Evolutionary conservation across 2,797 vertebrate genomes (phyloP).

Genomic region (Odontamblyopus lacepedii): DNA sequence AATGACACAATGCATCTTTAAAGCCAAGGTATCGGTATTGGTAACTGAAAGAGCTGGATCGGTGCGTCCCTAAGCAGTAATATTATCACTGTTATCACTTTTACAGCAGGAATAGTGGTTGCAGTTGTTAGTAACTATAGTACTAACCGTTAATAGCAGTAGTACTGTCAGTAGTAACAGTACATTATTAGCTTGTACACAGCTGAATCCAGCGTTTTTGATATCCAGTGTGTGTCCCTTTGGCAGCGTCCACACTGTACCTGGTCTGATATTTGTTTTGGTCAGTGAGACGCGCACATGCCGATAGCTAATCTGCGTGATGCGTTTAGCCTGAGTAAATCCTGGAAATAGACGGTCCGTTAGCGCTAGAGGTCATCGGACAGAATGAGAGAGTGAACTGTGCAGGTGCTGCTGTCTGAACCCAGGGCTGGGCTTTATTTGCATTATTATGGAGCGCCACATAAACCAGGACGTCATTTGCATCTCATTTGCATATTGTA

Average conservation of each 20-base stretch:
- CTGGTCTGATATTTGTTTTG: slow-evolving; percentile 12
- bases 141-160: background rate
- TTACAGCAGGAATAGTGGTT: background rate
- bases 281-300: slow-evolving; percentile 9
- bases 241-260: slow-evolving; percentile 20
- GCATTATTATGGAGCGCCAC: slow-evolving; percentile 7
- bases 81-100: no score
- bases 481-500: slow-evolving; percentile 13
- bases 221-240: slow-evolving; percentile 2
- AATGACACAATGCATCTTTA: no score
- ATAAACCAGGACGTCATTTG: slow-evolving; percentile 3
- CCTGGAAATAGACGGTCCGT: slow-evolving; percentile 22
- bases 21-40: no score
- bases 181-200: background rate
- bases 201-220: background rate
- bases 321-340: slow-evolving; percentile 22
- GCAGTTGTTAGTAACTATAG: background rate
- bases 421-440: slow-evolving; percentile 6
- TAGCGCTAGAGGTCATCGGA: slow-evolving; percentile 36
- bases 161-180: background rate
- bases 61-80: no score
- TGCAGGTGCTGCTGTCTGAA: slow-evolving; percentile 20
- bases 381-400: slow-evolving; percentile 26
- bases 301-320: slow-evolving; percentile 27
- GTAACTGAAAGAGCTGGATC: no score